Base-by-base conservation (phyloP, 2,888 invertebrate genomes). In the Rotaria macrura region DNA sequence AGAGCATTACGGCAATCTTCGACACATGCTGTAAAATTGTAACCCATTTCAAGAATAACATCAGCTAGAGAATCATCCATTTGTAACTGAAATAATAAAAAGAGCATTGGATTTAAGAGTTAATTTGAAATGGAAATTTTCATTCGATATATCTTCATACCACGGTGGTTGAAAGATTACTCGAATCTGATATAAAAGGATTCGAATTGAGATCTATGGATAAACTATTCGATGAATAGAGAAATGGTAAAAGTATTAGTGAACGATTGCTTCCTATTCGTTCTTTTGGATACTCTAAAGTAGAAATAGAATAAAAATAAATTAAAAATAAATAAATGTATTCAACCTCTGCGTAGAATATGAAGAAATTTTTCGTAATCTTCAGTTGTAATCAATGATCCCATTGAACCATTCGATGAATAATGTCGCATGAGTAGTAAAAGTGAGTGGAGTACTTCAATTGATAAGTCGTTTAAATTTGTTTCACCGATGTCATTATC, bases 41-140 rank as follows among this genome's bases (percentile, higher is more conserved):
- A 96, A 85, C 97, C 96, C 89, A 97, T 93, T 92, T 98, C 97
- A 90, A 94, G 93, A 89, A 97, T 94, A 89, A 96, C 93, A 90
- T 96, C 96, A 88, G 95, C 94, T 90, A 92, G 88, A 17, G 91
- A 90, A 38, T 89, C 89, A 87, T 91, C 91, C 89, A 90, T 89
- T 91, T 91, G 88, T 43, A 87, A 87, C 23, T 55, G 9, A 14
- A n/a, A 43, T 23, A 49, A 49, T 1, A 49, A 49, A 49, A 49
- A 14, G 14, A 17, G 17, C 14, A 49, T 49, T 49, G 14, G 3
- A 49, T 29, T 29, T 4, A n/a, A 65, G 10, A 65, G 23, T 17
- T 3, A n/a, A 29, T 34, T 47, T 49, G 23, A 40, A 25, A 84
- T 57, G 49, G 83, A 83, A 38, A 49, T 29, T 85, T 52, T 57